phyloP scores from a whole-genome alignment of 2,113 vertebrate genomes.

The Colistium nudipinnis region DNA sequence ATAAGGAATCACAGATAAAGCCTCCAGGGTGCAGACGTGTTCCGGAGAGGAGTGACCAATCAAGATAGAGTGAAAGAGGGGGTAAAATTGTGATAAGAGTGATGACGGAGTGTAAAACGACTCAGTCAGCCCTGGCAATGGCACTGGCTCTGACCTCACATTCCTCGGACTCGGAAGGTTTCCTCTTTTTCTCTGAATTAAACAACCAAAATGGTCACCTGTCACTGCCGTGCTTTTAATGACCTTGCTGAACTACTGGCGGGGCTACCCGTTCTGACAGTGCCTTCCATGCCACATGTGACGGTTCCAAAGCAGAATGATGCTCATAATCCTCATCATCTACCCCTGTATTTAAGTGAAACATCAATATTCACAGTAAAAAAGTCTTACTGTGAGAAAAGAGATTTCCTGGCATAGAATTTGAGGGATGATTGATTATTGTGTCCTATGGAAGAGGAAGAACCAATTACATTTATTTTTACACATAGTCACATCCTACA shows the following conservation, averaged over 20 bases:
- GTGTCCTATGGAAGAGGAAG: too few relatives aligned
- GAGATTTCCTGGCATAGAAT: too few relatives aligned
- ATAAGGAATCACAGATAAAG: constrained; percentile 76
- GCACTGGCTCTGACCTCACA: constrained; percentile 58
- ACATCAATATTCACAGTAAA: too few relatives aligned
- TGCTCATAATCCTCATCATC: background rate
- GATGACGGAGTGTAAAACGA: constrained; percentile 75
- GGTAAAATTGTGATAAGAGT: constrained; percentile 70
- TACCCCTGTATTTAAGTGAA: too few relatives aligned
- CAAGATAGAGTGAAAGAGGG: constrained; percentile 68
- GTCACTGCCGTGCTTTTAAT: background rate
- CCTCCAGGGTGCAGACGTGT: constrained; percentile 63
- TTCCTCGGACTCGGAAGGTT: constrained; percentile 35
- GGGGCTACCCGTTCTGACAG: background rate
- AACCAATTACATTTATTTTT: too few relatives aligned
- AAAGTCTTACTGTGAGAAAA: too few relatives aligned
- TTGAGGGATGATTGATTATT: too few relatives aligned
- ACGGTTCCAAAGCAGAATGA: background rate
- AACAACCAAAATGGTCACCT: background rate
- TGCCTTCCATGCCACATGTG: background rate
- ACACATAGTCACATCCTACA: background rate
- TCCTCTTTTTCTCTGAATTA: background rate
- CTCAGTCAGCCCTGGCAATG: constrained; percentile 59
- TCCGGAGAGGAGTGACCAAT: constrained; percentile 73
- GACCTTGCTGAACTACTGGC: background rate